Evolutionary conservation across 92 coral and sea anemone species (phyloP).

Genomic region (Zoanthus solanderi): DNA sequence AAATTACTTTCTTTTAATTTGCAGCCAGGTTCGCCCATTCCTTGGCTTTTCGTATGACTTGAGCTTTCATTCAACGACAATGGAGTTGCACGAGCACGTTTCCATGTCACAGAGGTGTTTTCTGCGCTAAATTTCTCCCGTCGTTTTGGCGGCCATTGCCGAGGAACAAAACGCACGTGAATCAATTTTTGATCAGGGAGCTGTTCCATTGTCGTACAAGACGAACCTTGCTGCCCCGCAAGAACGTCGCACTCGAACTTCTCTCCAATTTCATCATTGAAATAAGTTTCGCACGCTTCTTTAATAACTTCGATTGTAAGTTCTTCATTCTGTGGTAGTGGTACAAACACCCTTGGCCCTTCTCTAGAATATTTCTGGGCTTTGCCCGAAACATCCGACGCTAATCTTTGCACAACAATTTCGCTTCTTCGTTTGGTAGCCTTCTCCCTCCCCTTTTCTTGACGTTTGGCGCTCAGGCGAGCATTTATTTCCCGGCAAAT

Average conservation of each 20-base stretch:
- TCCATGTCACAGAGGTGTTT: slow-evolving; percentile 4
- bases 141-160: slow-evolving; percentile 26
- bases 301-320: slow-evolving; percentile 12
- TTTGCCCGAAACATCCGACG: slow-evolving; percentile 22
- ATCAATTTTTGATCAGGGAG: slow-evolving; percentile 28
- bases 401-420: slow-evolving; percentile 13
- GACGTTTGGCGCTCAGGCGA: slow-evolving; percentile 24
- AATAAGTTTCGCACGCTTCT: slow-evolving; percentile 28
- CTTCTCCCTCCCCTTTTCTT: slow-evolving; percentile 13
- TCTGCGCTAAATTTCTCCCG: neutral
- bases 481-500: slow-evolving; percentile 12
- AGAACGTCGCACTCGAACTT: slow-evolving; percentile 25
- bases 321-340: slow-evolving; percentile 18
- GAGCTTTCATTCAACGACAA: slow-evolving; percentile 16
- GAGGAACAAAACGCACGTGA: slow-evolving; percentile 16
- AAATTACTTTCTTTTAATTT: slow-evolving; percentile 4
- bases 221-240: slow-evolving; percentile 18
- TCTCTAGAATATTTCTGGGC: slow-evolving; percentile 15
- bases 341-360: slow-evolving; percentile 16
- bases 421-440: slow-evolving; percentile 20
- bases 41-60: slow-evolving; percentile 20
- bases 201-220: slow-evolving; percentile 1
- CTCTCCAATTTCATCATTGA: neutral
- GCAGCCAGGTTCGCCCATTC: slow-evolving; percentile 15
- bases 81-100: slow-evolving; percentile 4